Evolutionary conservation across 2,797 vertebrate species (phyloP), one percentile per base, ranked within the genome.

Genomic region (Eptatretus atami): DNA sequence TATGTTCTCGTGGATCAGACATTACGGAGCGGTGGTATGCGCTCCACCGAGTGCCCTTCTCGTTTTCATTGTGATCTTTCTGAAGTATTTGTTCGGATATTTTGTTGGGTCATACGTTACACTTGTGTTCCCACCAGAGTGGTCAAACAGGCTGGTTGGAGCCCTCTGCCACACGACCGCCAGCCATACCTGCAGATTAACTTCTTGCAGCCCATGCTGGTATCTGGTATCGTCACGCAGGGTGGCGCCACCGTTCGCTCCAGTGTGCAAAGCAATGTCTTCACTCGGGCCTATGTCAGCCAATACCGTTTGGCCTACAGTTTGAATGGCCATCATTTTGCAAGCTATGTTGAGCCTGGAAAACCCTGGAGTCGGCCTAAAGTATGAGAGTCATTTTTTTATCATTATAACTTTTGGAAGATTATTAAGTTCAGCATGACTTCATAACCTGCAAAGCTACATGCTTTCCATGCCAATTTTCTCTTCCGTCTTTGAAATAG

Each of bases 111-210:
- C 31, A 44, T 8, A 44, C 31, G 3, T 44, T 44, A 3, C 31
- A 44, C 31, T 44, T 44, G 31, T 44, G 31, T 44, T 44, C 31
- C 31, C 31, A 8, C 3, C 71, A 83, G 82, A 55, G 71, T 73
- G 66, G 71, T 77, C 9, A 79, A 79, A 75, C 77, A 78, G 65
- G 78, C 80, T 0, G 82, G 82, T 6, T 84, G 82, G 82, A 81
- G 81, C 65, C 82, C 82, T 0, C 68, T 75, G 61, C 71, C 72
- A 1, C 68, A 70, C 13, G 82, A 83, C 65, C 69, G 68, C 1
- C 65, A 73, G 14, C 81, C 81, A 3, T 80, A 76, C 67, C 74
- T 82, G 19, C 80, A 84, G 68, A 79, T 83, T 69, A 81, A 84
- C 67, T 76, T 84, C 64, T 70, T 77, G 53, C 76, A 78, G 69